A percentile compares a stretch with the other conserved stretches of the same genome.
These are phyloP conservation scores for Pyrrhia umbra DNA, from an alignment of 2,888 invertebrate genomes.

Conservation along the genomic window DNA sequence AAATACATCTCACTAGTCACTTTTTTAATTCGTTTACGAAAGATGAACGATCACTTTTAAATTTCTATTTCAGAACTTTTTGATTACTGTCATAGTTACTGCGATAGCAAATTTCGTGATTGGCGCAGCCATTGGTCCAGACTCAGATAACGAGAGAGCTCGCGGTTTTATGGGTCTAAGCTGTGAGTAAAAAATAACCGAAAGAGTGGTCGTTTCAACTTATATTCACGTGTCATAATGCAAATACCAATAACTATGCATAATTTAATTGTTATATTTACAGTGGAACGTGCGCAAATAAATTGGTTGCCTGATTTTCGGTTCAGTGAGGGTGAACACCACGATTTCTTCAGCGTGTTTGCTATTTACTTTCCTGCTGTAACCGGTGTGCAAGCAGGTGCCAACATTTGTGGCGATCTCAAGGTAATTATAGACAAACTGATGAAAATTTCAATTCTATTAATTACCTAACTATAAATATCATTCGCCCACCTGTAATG, in stretches of 20 bases:
- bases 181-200: constrained; percentile 89
- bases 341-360: constrained; percentile 97
- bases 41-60: background rate
- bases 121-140: constrained; percentile 94
- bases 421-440: constrained; percentile 86
- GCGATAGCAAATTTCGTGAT: constrained; percentile 96
- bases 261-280: constrained; percentile 55
- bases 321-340: constrained; percentile 90
- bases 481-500: too few species aligned
- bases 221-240: background rate
- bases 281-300: constrained; percentile 90
- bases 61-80: constrained; percentile 91
- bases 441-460: too few species aligned
- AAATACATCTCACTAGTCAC: background rate
- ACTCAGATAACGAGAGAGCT: constrained; percentile 83
- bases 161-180: constrained; percentile 95
- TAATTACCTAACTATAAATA: too few species aligned
- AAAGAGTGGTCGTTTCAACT: too few species aligned
- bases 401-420: constrained; percentile 98
- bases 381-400: constrained; percentile 98
- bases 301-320: constrained; percentile 92
- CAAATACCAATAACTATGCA: background rate
- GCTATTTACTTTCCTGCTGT: constrained; percentile 99
- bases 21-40: background rate
- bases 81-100: constrained; percentile 94